phyloP scores from a whole-genome alignment of 2,888 invertebrate species.

The Agelastica alni region DNA sequence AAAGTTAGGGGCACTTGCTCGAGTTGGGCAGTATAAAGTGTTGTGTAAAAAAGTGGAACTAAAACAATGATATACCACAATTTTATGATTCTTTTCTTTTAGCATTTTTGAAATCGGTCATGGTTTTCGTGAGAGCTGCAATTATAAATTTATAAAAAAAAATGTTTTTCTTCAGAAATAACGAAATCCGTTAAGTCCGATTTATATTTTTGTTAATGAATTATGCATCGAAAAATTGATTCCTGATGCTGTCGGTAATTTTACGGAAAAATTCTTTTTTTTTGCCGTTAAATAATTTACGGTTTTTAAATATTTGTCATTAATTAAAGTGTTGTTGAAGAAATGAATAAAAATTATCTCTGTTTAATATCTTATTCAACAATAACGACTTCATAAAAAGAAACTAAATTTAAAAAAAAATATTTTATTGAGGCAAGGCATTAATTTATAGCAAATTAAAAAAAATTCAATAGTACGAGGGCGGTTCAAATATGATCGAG shows the following conservation, averaged over 20 bases:
- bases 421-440: too few relatives aligned
- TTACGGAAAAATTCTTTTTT: neutral
- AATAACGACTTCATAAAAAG: too few relatives aligned
- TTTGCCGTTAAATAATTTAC: too few relatives aligned
- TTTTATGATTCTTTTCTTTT: neutral
- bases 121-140: conserved; percentile 5
- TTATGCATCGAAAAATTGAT: neutral
- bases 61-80: neutral
- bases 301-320: too few relatives aligned
- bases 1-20: neutral
- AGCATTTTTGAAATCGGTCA: neutral
- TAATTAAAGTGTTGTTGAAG: too few relatives aligned
- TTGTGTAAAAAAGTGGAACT: neutral
- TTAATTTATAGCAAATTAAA: too few relatives aligned
- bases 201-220: conserved; percentile 4
- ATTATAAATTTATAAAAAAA: neutral
- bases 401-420: too few relatives aligned
- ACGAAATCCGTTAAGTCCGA: neutral
- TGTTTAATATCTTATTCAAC: too few relatives aligned
- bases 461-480: too few relatives aligned
- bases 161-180: neutral
- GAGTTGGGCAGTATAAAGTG: neutral
- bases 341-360: too few relatives aligned
- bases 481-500: too few relatives aligned
- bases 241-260: neutral